These are phyloP conservation scores for Sinocyclocheilus rhinocerous DNA, from an alignment of 2,113 vertebrate genomes.

Conservation along the genomic window DNA sequence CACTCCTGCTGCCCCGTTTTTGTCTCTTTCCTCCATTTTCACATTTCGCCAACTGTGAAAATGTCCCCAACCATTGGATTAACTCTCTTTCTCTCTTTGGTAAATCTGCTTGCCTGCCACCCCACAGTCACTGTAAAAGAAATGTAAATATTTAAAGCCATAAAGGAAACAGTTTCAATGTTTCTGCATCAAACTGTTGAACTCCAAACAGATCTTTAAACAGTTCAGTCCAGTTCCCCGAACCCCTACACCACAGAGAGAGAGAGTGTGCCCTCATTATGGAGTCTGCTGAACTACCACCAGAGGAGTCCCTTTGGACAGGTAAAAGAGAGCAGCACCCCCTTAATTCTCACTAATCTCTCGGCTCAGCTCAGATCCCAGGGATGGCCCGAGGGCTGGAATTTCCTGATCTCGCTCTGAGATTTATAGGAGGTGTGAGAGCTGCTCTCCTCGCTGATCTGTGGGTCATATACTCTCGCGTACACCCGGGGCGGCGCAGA, in stretches of 20 bases:
- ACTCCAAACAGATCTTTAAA: conserved; percentile 41
- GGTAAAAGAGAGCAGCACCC: conserved; percentile 28
- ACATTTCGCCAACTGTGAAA: background rate
- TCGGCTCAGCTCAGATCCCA: conserved; percentile 24
- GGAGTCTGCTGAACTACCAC: conserved; percentile 32
- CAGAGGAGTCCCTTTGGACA: conserved; percentile 45
- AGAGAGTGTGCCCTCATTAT: conserved; percentile 48
- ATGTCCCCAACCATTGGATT: conserved; percentile 9
- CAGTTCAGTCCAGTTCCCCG: conserved; percentile 7
- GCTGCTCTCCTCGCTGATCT: conserved; percentile 22
- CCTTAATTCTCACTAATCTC: conserved; percentile 53
- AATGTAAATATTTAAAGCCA: conserved; percentile 70
- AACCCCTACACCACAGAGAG: conserved; percentile 21
- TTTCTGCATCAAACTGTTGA: conserved; percentile 45
- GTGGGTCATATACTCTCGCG: conserved; percentile 26
- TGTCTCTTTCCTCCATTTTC: conserved; percentile 20
- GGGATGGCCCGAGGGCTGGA: conserved; percentile 48
- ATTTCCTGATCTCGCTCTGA: conserved; percentile 47
- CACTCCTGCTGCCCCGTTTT: conserved; percentile 21
- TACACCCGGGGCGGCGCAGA: background rate
- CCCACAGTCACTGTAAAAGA: conserved; percentile 45
- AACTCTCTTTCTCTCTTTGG: background rate
- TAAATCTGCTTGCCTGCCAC: conserved; percentile 40
- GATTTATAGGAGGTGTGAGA: conserved; percentile 41
- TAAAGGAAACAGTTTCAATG: conserved; percentile 61